Evolutionary conservation across 2,113 vertebrate species (phyloP).

Genomic region (Baryphthengus martii): DNA sequence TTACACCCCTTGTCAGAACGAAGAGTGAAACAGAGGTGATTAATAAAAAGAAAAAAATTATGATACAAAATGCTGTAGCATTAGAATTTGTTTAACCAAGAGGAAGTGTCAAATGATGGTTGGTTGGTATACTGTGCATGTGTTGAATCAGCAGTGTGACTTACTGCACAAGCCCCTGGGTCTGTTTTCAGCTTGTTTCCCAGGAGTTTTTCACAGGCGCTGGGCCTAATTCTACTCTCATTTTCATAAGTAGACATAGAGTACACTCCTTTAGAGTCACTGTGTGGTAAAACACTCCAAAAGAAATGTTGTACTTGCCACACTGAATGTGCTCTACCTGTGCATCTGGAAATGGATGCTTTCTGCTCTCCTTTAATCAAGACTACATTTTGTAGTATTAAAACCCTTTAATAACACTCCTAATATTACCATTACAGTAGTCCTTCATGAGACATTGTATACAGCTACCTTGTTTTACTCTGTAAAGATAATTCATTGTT

Average conservation of each 20-base stretch:
- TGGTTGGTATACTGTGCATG: background rate
- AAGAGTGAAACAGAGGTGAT: background rate
- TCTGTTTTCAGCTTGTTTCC: background rate
- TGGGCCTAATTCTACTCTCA: background rate
- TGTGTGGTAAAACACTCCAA: rapidly evolving
- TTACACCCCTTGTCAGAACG: background rate
- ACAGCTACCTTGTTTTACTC: background rate
- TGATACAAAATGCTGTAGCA: background rate
- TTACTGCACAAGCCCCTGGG: background rate
- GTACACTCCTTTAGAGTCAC: background rate
- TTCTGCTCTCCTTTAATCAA: background rate
- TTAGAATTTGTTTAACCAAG: background rate
- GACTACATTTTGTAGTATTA: background rate
- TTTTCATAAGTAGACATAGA: background rate
- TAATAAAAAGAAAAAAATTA: background rate
- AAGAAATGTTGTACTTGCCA: background rate
- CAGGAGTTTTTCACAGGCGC: background rate
- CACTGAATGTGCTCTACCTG: background rate
- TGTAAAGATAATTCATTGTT: background rate
- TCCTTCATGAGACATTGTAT: background rate
- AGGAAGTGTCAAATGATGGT: background rate
- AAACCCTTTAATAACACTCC: background rate
- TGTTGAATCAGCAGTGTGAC: background rate
- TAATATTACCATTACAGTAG: background rate
- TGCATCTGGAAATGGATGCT: background rate